phyloP scores from a whole-genome alignment of 2,888 invertebrate genomes.

The Macrosiphum euphorbiae region DNA sequence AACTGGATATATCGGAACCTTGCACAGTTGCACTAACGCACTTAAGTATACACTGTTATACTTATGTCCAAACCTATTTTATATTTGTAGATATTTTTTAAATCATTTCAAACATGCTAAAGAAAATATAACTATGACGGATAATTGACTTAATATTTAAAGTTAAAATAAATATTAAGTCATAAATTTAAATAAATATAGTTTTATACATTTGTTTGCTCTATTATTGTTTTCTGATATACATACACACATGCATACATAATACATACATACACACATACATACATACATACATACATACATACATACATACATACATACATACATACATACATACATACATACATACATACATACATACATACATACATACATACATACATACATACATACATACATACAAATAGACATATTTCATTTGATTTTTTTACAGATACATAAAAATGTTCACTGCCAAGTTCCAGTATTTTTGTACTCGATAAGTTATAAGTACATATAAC shows the following conservation, averaged over 20 bases:
- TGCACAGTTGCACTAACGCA: not conserved
- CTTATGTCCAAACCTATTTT: not conserved
- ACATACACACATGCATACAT: not conserved
- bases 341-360: too few relatives aligned
- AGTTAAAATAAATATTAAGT: too few relatives aligned
- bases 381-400: too few relatives aligned
- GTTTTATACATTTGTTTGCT: constrained; percentile 8
- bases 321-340: too few relatives aligned
- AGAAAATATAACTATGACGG: not conserved
- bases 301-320: too few relatives aligned
- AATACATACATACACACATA: too few relatives aligned
- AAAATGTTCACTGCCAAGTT: constrained; percentile 18
- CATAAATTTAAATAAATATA: constrained; percentile 25
- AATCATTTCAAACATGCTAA: not conserved
- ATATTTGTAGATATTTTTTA: not conserved
- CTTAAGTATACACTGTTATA: not conserved
- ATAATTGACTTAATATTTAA: not conserved
- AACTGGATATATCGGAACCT: not conserved
- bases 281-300: too few relatives aligned
- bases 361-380: too few relatives aligned
- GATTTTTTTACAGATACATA: constrained; percentile 19
- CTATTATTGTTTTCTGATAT: constrained; percentile 26
- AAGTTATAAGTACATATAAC: not conserved
- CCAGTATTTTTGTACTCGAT: constrained; percentile 5
- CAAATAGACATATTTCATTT: not conserved